Evolutionary conservation across 2,113 vertebrate species (phyloP).

Genomic region (Ramphastos sulfuratus): DNA sequence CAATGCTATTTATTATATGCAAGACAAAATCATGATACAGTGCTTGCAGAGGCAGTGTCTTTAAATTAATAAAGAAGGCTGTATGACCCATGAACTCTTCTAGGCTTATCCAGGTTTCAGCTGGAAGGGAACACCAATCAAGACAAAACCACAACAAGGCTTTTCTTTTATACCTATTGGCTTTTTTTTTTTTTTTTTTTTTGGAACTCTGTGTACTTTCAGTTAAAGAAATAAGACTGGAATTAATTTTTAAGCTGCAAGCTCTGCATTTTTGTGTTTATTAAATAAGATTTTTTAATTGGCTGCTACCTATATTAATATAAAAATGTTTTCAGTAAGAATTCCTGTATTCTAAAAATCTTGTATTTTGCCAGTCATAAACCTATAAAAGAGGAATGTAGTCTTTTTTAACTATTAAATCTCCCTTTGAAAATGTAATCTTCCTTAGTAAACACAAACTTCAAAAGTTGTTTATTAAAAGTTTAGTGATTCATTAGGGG

Average conservation of each 20-base stretch:
- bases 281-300: not conserved
- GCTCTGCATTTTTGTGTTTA: not conserved
- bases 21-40: not conserved
- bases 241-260: not conserved
- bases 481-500: not conserved
- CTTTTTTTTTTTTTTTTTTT: not conserved
- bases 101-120: not conserved
- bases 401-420: not conserved
- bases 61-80: not conserved
- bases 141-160: no score
- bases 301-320: not conserved
- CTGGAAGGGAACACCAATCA: no score
- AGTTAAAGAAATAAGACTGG: not conserved
- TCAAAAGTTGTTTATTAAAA: not conserved
- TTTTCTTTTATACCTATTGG: not conserved
- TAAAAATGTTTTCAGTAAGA: not conserved
- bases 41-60: not conserved
- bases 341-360: not conserved
- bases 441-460: not conserved
- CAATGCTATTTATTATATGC: not conserved
- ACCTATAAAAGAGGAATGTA: not conserved
- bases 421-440: not conserved
- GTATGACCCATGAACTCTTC: not conserved
- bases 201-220: not conserved
- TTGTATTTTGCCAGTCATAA: not conserved